Base-by-base conservation (phyloP, 2,113 vertebrate genomes). In the Lates calcarifer region DNA sequence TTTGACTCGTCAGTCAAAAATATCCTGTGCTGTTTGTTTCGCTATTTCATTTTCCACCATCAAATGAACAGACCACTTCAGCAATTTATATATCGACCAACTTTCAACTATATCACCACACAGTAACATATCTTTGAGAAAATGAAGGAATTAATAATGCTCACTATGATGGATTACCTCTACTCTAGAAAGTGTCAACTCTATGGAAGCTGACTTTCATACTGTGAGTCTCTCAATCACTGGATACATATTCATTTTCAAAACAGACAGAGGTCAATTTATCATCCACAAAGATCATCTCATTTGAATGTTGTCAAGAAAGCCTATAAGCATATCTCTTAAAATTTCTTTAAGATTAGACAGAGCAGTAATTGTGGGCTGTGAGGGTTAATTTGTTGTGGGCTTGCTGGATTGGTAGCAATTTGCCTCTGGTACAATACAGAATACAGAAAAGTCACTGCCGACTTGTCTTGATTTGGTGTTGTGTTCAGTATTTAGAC, bases 361-460 rank as follows among this genome's bases (percentile, higher is more conserved):
- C 6, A 55, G 10, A 55, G 11, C 51, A 39, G 53, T 26, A 62
- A 26, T 39, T 77, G 24, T 37, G 43, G 9, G 28, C 31, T 77
- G 20, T 49, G 41, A 57, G 43, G 47, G 57, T 60, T 60, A 24
- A 51, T 76, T 58, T 73, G 35, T 67, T 35, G 41, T 57, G 12
- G 29, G 18, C 55, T 39, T 74, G 17, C 47, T 61, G 35, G 67
- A 26, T 65, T 69, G 57, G 70, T 53, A 60, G 14, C 57, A 80
- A 37, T 31, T 22, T 43, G 57, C 35, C 47, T 18, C 6, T 60
- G 47, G 62, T 31, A 68, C 49, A 58, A 37, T 64, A 60, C 20
- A 37, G 33, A 58, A 37, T 64, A 60, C 20, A 37, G 33, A 15
- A 55, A 37, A 37, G 31, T 33, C 29, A 7, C 26, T 7, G 18